A percentile compares a stretch with the other conserved stretches of the same genome.
Evolutionary conservation across 2,113 vertebrate genomes (phyloP).

Genomic region (Thunnus maccoyii): DNA sequence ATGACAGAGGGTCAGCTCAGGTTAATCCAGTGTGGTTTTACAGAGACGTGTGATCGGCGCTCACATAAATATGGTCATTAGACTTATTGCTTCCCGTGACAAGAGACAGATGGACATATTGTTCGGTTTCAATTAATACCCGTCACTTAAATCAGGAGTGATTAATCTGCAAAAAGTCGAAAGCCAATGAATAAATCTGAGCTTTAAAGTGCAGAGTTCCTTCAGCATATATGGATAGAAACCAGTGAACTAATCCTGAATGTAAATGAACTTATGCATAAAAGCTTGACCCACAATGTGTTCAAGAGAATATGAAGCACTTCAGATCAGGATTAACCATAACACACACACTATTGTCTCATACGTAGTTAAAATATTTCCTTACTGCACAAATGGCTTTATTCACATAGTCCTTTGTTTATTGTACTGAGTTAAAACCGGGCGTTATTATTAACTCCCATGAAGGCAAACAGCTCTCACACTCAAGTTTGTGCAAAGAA

Average conservation of each 20-base stretch:
- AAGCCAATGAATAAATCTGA: conserved; percentile 19
- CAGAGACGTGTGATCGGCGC: conserved; percentile 16
- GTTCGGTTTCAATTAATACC: conserved; percentile 13
- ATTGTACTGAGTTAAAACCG: neutral
- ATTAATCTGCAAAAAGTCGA: conserved; percentile 25
- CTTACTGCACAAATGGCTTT: neutral
- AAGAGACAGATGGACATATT: conserved; percentile 38
- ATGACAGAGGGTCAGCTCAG: conserved; percentile 37
- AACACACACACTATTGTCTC: neutral
- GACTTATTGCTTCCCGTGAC: conserved; percentile 30
- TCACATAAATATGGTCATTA: conserved; percentile 39
- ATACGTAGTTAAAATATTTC: neutral
- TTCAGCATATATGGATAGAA: neutral
- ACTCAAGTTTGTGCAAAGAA: neutral
- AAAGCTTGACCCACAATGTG: neutral
- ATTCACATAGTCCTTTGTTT: conserved; percentile 4
- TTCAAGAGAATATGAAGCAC: neutral
- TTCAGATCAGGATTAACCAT: neutral
- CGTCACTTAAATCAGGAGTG: conserved; percentile 39
- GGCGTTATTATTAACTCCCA: neutral
- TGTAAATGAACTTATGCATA: neutral
- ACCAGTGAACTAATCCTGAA: neutral
- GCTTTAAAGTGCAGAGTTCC: neutral
- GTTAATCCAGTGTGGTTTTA: conserved; percentile 57
- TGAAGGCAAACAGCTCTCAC: neutral